Evolutionary conservation across 2,113 vertebrate genomes (phyloP).

Genomic region (Dipodomys merriami): DNA sequence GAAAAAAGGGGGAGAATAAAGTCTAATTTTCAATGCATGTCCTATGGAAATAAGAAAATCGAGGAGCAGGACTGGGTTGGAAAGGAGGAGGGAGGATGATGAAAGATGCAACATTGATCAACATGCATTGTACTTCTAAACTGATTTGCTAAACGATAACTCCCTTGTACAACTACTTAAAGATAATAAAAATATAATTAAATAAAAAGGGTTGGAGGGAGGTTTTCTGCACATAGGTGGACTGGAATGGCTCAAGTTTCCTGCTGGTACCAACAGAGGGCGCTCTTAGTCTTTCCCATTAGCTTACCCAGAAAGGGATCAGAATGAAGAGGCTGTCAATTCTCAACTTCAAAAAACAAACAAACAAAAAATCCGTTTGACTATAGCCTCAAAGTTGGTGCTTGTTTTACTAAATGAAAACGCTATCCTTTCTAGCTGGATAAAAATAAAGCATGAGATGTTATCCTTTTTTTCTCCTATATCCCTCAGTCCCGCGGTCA

Average conservation of each 20-base stretch:
- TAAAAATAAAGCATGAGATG: background rate
- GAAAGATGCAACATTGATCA: too few species aligned
- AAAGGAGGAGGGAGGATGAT: too few species aligned
- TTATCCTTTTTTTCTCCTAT: background rate
- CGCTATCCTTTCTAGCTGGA: background rate
- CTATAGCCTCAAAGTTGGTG: background rate
- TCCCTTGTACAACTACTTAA: too few species aligned
- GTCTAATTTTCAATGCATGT: too few species aligned
- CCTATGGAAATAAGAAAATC: too few species aligned
- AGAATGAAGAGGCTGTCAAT: background rate
- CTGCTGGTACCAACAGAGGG: background rate
- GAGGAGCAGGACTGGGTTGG: too few species aligned
- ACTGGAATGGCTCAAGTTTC: background rate
- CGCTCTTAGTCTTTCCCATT: background rate
- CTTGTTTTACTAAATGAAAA: background rate
- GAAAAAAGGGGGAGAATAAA: too few species aligned
- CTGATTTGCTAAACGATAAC: too few species aligned
- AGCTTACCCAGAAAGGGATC: background rate
- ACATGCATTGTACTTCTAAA: too few species aligned
- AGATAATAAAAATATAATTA: too few species aligned
- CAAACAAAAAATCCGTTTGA: background rate
- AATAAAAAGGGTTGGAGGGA: too few species aligned
- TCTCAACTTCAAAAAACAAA: background rate
- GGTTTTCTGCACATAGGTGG: fast-evolving
- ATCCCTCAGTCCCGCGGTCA: background rate